These are phyloP conservation scores for Emydoidea blandingii DNA, from an alignment of 2,797 vertebrate genomes.

Conservation along the genomic window DNA sequence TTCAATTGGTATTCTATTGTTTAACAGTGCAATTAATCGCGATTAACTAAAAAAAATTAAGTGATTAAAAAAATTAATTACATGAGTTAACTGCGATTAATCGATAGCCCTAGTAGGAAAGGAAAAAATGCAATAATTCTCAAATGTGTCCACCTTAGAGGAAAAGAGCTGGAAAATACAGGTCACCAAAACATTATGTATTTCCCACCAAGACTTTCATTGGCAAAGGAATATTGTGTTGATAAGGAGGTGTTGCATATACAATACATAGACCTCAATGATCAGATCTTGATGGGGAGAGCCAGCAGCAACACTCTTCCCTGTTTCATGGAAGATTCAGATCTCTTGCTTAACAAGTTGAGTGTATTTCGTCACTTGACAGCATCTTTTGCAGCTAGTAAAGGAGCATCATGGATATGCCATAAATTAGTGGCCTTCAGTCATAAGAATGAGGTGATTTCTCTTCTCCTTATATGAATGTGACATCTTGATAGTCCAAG, in stretches of 20 bases:
- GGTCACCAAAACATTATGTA: not conserved
- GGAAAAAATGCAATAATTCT: not conserved
- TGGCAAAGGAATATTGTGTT: not conserved
- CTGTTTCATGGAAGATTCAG: too few relatives aligned
- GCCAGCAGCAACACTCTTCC: not conserved
- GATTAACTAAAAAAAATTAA: too few relatives aligned
- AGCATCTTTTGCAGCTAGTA: not conserved
- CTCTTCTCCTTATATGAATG: not conserved
- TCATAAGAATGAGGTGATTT: not conserved
- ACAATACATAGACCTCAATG: not conserved
- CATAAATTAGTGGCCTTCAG: not conserved
- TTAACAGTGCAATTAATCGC: too few relatives aligned
- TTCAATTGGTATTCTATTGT: too few relatives aligned
- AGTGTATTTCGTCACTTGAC: not conserved
- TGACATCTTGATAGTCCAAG: not conserved
- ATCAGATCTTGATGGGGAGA: not conserved
- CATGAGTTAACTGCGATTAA: too few relatives aligned
- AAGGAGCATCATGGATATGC: not conserved
- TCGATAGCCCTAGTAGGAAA: not conserved
- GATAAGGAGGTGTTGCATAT: not conserved
- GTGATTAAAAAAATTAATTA: too few relatives aligned
- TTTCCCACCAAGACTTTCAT: not conserved
- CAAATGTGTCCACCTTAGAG: not conserved
- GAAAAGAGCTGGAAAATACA: not conserved
- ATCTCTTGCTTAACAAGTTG: not conserved